These are phyloP conservation scores for Rhinophrynus dorsalis DNA, from an alignment of 2,797 vertebrate species.

Conservation along the genomic window DNA sequence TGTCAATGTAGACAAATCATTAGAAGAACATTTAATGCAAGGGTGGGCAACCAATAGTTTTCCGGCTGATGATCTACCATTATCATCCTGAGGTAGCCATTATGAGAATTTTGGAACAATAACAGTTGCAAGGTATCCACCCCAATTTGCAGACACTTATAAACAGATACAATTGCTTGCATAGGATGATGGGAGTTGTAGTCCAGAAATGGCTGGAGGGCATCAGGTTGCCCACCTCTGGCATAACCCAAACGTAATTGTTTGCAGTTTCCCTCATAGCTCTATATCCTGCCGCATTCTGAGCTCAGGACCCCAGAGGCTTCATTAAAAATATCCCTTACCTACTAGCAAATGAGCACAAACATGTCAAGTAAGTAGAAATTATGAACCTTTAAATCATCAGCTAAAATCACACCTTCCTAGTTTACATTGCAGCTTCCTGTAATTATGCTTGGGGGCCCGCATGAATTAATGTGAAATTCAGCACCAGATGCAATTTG, in stretches of 20 bases:
- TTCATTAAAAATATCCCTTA: constrained; percentile 22
- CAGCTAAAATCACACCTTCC: constrained; percentile 31
- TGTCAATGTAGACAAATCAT: too few relatives aligned
- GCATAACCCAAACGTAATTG: background rate
- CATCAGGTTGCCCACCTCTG: too few relatives aligned
- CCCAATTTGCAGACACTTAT: too few relatives aligned
- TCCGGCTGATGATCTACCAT: too few relatives aligned
- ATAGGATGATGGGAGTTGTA: too few relatives aligned
- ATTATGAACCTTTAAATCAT: constrained; percentile 36
- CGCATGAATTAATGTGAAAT: constrained; percentile 66
- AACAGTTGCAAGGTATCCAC: too few relatives aligned
- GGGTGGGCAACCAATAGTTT: too few relatives aligned
- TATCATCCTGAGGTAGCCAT: too few relatives aligned
- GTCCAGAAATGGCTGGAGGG: too few relatives aligned
- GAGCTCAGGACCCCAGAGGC: constrained; percentile 23
- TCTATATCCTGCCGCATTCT: constrained; percentile 22
- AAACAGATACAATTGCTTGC: constrained; percentile 1
- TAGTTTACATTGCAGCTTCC: constrained; percentile 53
- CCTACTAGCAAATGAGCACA: constrained; percentile 27
- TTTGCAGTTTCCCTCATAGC: constrained; percentile 1
- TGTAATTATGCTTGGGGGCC: constrained; percentile 58
- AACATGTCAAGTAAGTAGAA: constrained; percentile 13
- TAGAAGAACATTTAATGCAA: too few relatives aligned
- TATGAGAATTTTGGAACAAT: too few relatives aligned
- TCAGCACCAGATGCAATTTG: constrained; percentile 60